Evolutionary conservation across 2,113 vertebrate species (phyloP), one percentile per base, ranked within the genome.

Genomic region (Arothron firmamentum): DNA sequence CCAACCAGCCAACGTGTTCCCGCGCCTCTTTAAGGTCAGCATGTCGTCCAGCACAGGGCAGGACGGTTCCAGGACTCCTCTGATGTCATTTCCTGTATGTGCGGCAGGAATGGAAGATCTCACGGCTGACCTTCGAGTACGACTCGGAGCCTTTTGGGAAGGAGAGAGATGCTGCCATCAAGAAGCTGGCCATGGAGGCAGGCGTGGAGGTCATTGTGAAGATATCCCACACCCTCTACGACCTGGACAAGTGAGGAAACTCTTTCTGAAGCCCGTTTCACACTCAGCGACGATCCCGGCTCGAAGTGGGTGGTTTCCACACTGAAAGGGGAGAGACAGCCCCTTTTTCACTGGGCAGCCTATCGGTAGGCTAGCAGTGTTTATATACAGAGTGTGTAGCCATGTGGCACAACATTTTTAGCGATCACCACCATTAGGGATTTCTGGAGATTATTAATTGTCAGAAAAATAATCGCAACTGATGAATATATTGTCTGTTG

Each of bases 1-100:
- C 55, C 91, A 92, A 77, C 91, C 91, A 52, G 90, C 90, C 77
- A 91, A 91, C 21, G 90, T 91, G 62, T 92, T 92, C 73, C 91
- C 91, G 0, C 85, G 88, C 6, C 88, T 92, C n/a, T 92, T 92
- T 62, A 92, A 92, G 90, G 91, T 88, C 20, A 51, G 77, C 17
- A 5, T 2, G 12, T 46, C 45, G 7, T 10, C 34, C 11, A 10
- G 11, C 41, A 11, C 1, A 20, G 1, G 1, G 3, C 19, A 13
- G 48, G 5, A 20, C 19, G 21, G 20, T 50, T 50, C 8, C 45
- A 46, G 34, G 18, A 16, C 25, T 31, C 16, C 6, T 53, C 9
- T 19, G 18, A 49, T n/a, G 28, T n/a, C 15, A 46, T 3, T 19
- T 11, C 52, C 15, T 46, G 2, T 16, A 6, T 55, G 3, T 57